Evolutionary conservation across 1,140 invertebrate genomes (phyloP).

Genomic region (Neuroterus valhalla): DNA sequence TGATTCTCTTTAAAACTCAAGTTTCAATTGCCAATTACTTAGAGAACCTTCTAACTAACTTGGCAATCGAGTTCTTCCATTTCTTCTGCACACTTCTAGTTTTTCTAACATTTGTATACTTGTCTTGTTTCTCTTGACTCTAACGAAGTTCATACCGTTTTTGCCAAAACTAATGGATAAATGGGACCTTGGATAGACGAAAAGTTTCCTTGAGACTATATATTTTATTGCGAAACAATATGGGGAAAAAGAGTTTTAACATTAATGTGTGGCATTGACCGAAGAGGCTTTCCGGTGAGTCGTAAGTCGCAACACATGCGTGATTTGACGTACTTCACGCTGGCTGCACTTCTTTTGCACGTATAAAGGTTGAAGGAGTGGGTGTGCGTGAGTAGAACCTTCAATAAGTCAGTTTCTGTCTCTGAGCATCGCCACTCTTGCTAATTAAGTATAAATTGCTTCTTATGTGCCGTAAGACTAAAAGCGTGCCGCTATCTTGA

Average conservation of each 20-base stretch:
- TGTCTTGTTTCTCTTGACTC: no score
- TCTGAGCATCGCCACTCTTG: slow-evolving; percentile 17
- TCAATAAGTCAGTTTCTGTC: slow-evolving; percentile 25
- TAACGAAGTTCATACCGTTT: no score
- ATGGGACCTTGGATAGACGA: not conserved
- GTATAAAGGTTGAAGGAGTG: not conserved
- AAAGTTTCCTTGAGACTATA: not conserved
- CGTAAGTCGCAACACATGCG: slow-evolving; percentile 18
- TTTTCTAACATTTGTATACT: no score
- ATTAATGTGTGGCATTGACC: slow-evolving; percentile 1
- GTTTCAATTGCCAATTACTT: no score
- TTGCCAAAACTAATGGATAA: not conserved
- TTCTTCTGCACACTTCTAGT: no score
- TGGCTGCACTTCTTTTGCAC: slow-evolving; percentile 13
- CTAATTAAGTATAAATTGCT: slow-evolving; percentile 27
- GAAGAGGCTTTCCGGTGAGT: slow-evolving; percentile 5
- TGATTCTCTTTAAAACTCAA: no score
- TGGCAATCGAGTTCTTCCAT: no score
- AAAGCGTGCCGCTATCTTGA: slow-evolving; percentile 15
- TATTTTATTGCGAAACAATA: not conserved
- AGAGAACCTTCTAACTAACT: no score
- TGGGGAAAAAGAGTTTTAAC: not conserved
- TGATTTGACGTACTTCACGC: slow-evolving; percentile 21
- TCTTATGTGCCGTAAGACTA: slow-evolving; percentile 7
- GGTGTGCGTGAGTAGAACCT: slow-evolving; percentile 1